Evolutionary conservation across 2,888 invertebrate genomes (phyloP), one percentile per base, ranked within the genome.

Genomic region (Xanthia togata): DNA sequence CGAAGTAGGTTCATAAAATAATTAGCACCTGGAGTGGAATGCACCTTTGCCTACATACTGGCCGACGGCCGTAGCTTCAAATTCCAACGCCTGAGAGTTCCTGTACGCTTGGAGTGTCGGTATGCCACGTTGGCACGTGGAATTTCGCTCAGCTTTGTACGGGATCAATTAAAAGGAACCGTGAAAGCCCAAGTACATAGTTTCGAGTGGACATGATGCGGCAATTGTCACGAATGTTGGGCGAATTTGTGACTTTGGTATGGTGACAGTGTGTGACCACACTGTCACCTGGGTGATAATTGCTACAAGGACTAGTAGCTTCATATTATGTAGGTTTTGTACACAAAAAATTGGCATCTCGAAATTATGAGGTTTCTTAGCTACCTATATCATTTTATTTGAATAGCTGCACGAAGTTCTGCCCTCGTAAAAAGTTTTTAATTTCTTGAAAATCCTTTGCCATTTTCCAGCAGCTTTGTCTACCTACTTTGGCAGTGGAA

Each of bases 131-230:
- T 62, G n/a, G 41, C 69, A 60, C 17, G 31, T 47, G 44, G 50
- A 72, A 69, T 72, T 41, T 4, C 31, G 12, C 55, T 65, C 35
- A 57, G 73, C 50, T 80, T 80, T 84, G 81, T 71, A 12, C 12
- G 20, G 38, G 1, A 14, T 14, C 14, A 65, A 26, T 62, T 5
- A 62, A 70, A 67, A 38, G 65, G 26, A 26, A 41, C 31, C 6
- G n/a, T 53, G 35, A n/a, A 20, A 31, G 35, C 35, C 26, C 17
- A 71, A 68, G 62, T 65, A 31, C 31, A 31, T 31, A 47, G 31
- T 41, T 67, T 50, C 9, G 38, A 63, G 62, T 20, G 53, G 26
- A 38, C 23, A 9, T 26, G 38, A 20, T 35, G 20, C n/a, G 47
- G 35, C 11, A 55, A 41, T 47, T 23, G 47, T 31, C 53, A 76